Conservation (phyloP, 1,140 invertebrate genomes). For the Drosophila nebulosa region DNA sequence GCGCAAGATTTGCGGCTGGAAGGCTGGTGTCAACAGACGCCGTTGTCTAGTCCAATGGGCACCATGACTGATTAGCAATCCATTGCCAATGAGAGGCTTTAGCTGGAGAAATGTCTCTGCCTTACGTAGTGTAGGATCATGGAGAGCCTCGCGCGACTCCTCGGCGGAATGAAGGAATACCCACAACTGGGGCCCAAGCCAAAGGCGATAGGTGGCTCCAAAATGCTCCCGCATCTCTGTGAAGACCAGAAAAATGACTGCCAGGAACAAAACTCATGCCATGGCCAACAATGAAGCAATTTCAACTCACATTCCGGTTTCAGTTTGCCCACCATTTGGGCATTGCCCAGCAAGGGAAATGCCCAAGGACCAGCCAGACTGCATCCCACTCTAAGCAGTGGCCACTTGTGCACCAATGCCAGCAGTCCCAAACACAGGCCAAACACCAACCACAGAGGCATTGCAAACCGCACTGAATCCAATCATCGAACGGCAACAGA, state of each 20-base stretch:
- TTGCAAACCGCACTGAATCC: conserved; percentile 7
- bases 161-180: conserved; percentile 68
- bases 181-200: conserved; percentile 70
- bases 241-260: conserved; percentile 64
- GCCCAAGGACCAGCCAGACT: conserved; percentile 66
- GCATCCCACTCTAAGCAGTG: conserved; percentile 34
- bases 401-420: conserved; percentile 29
- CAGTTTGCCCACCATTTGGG: conserved; percentile 69
- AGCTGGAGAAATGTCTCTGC: conserved; percentile 62
- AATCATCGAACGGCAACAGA: neutral
- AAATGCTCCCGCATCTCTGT: conserved; percentile 54
- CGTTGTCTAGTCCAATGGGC: conserved; percentile 56
- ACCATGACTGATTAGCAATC: conserved; percentile 68
- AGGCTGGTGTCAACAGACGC: conserved; percentile 58
- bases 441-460: conserved; percentile 39
- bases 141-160: conserved; percentile 63
- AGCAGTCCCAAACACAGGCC: conserved; percentile 10
- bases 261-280: neutral
- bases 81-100: conserved; percentile 65
- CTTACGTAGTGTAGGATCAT: conserved; percentile 54
- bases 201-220: conserved; percentile 60
- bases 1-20: conserved; percentile 55
- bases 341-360: conserved; percentile 67
- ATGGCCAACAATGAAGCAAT: too few species aligned
- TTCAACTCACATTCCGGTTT: conserved; percentile 67